Evolutionary conservation across 2,797 vertebrate genomes (phyloP).

Genomic region (Urophycis tenuis): DNA sequence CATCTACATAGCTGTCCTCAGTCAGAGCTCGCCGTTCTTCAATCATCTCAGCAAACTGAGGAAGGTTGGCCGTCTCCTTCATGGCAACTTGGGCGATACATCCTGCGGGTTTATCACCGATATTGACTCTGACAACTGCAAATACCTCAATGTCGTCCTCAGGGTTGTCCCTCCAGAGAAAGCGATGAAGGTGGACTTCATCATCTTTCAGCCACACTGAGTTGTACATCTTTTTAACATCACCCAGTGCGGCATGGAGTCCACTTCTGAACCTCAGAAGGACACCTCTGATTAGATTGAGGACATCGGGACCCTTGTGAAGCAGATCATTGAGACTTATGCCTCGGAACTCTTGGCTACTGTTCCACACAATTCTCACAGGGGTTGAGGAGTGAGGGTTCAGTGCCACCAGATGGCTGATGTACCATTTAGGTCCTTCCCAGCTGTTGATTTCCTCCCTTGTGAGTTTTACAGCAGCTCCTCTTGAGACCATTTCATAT

Average conservation of each 20-base stretch:
- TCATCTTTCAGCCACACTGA: slow-evolving; percentile 17
- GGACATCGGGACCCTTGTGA: slow-evolving; percentile 10
- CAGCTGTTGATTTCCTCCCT: neutral
- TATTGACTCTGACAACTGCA: slow-evolving; percentile 9
- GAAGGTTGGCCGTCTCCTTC: neutral
- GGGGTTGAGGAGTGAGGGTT: slow-evolving; percentile 3
- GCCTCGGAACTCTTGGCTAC: slow-evolving; percentile 19
- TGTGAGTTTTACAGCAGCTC: no score
- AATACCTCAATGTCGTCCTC: neutral
- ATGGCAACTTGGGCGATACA: slow-evolving; percentile 24
- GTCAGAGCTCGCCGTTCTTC: neutral
- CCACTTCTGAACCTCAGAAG: slow-evolving; percentile 1
- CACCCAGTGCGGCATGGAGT: slow-evolving; percentile 5
- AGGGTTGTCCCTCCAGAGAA: slow-evolving; percentile 5
- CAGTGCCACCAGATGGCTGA: neutral
- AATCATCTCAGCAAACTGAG: neutral
- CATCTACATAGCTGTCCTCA: slow-evolving; percentile 15
- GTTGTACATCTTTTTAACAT: slow-evolving; percentile 38
- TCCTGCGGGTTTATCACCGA: no score
- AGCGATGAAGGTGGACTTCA: slow-evolving; percentile 20
- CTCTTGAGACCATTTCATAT: slow-evolving; percentile 15
- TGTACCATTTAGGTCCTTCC: slow-evolving; percentile 9
- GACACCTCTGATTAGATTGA: slow-evolving; percentile 1
- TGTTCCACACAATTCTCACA: slow-evolving; percentile 16
- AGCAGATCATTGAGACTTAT: slow-evolving; percentile 23